Evolutionary conservation across 2,888 invertebrate genomes (phyloP).

Genomic region (Leptinotarsa peninsularis): DNA sequence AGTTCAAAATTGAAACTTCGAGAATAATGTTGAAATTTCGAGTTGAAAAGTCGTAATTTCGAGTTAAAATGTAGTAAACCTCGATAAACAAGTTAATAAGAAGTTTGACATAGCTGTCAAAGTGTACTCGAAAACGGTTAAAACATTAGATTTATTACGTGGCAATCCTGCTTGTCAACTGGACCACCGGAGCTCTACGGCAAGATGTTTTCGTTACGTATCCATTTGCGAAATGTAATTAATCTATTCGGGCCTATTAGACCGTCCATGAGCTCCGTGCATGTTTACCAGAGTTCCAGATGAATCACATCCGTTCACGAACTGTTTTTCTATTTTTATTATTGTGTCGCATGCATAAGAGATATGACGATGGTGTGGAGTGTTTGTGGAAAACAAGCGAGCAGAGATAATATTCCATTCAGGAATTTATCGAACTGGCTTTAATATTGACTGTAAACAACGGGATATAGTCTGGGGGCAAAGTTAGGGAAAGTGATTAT

Average conservation of each 20-base stretch:
- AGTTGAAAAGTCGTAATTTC: no score
- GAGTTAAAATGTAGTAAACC: no score
- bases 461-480: not conserved
- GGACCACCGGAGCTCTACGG: no score
- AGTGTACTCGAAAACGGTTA: no score
- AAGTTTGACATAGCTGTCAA: no score
- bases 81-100: no score
- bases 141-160: no score
- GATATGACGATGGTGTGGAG: conserved; percentile 14
- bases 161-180: no score
- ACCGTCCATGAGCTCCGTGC: conserved; percentile 3
- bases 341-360: conserved; percentile 33
- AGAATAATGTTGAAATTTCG: no score
- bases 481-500: no score
- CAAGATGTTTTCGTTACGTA: not conserved
- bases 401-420: conserved; percentile 30
- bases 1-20: no score
- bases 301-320: conserved; percentile 38
- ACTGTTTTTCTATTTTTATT: conserved; percentile 37
- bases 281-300: conserved; percentile 31
- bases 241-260: not conserved
- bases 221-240: no score
- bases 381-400: conserved; percentile 22
- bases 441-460: conserved; percentile 22
- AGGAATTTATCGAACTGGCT: conserved; percentile 33